Conservation (phyloP, 2,113 vertebrate species). For the Thamnophis sirtalis region DNA sequence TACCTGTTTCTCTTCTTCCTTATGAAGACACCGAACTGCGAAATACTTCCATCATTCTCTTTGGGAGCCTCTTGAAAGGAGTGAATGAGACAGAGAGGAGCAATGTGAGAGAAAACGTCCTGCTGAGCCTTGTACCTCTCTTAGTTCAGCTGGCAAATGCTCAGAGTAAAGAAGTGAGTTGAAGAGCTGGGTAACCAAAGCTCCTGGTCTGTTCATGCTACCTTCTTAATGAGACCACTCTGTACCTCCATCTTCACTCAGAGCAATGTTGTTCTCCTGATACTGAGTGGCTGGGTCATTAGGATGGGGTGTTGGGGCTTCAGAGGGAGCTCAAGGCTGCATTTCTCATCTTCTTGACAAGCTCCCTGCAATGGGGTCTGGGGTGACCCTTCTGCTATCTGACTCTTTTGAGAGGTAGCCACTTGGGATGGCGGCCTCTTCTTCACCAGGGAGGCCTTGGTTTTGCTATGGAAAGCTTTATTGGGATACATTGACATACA, state of each 20-base stretch:
- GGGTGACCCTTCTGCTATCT: conserved; percentile 33
- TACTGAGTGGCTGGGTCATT: neutral
- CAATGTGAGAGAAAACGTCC: no score
- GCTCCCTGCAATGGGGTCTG: conserved; percentile 59
- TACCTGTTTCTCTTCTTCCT: no score
- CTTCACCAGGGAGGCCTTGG: conserved; percentile 78
- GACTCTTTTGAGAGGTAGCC: conserved; percentile 59
- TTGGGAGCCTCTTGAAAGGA: no score
- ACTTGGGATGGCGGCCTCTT: conserved; percentile 77
- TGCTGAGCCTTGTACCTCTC: no score
- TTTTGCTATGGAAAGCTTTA: conserved; percentile 86
- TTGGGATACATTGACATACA: conserved; percentile 75
- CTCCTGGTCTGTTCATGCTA: neutral
- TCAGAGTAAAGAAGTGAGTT: no score
- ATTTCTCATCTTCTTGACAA: conserved; percentile 50
- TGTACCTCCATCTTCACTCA: neutral
- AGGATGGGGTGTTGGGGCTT: neutral
- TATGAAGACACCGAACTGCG: no score
- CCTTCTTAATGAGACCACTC: no score
- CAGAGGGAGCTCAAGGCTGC: conserved; percentile 1
- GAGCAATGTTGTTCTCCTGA: neutral
- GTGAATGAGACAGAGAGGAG: no score
- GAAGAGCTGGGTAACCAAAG: no score
- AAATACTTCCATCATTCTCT: no score
- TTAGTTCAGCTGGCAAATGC: no score